Base-by-base conservation (phyloP, 2,113 vertebrate genomes). In the Sciurus niger region DNA sequence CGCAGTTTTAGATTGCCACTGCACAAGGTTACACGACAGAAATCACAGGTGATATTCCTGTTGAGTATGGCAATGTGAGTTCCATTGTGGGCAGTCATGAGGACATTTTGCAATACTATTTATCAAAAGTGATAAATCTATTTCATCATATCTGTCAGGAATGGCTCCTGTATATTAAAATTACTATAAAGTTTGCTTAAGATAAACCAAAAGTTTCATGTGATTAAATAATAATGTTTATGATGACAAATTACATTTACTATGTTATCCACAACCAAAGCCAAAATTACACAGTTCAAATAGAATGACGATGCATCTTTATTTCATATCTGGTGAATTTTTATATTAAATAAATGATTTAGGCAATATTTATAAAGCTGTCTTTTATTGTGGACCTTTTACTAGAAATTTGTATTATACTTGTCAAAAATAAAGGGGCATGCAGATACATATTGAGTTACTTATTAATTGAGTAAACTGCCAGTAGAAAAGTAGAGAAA, bases 31-130 rank as follows among this genome's bases (percentile, higher is more conserved):
- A 98, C 97, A 97, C 77, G 97, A 93, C 14, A 96, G 97, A 97
- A 97, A 99, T 99, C 98, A 99, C 99, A 99, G 99, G 99, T 99
- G 99, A 98, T 99, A 98, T 99, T 99, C 98, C 98, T 98, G 98
- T 98, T 95, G 98, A 98, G 94, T 91, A 90, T 91, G 84, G 70
- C 97, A 98, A 98, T 98, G 96, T 83, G 97, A 98, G 98, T 98
- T 98, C 96, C 98, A 98, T 97, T 98, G 99, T 98, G 97, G 99
- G 98, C 98, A 99, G 99, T 98, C 99, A 99, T 95, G 98, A 98
- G 97, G 98, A 98, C 97, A 32, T 98, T 98, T 98, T 98, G 98
- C 98, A 98, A 98, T 98, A 98, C 98, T 99, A 99, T 99, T 99
- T 99, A 99, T 99, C 99, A 98, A 70, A 98, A 99, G 97, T 99